Evolutionary conservation across 2,797 vertebrate genomes (phyloP).

Genomic region (Pangasius larnaudii): DNA sequence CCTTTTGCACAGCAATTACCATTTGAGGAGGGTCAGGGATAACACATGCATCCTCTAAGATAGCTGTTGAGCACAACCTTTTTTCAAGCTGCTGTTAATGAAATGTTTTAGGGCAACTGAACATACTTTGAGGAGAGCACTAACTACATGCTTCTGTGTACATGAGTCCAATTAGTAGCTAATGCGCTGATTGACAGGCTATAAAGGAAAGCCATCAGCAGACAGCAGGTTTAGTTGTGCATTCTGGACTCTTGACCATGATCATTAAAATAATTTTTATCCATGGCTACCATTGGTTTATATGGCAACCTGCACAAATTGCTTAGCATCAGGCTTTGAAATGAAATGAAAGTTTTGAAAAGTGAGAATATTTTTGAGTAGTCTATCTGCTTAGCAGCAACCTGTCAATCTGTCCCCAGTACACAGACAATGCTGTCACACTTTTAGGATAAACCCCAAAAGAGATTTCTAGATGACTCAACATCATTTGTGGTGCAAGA

Average conservation of each 20-base stretch:
- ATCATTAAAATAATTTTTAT: neutral
- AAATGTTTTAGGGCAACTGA: neutral
- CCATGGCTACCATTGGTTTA: neutral
- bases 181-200: neutral
- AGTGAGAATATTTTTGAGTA: neutral
- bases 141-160: neutral
- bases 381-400: neutral
- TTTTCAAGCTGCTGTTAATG: conserved; percentile 6
- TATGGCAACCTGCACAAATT: neutral
- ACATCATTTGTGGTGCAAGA: neutral
- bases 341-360: no score
- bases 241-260: neutral
- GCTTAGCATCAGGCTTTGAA: neutral
- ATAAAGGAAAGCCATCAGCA: neutral
- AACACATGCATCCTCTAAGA: neutral
- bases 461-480: neutral
- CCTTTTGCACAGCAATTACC: neutral
- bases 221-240: neutral
- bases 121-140: neutral
- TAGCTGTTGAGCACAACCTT: neutral
- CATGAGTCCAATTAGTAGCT: neutral
- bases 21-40: neutral
- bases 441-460: neutral
- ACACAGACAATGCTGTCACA: neutral
- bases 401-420: neutral